phyloP scores from a whole-genome alignment of 2,113 vertebrate species.

The Myxocyprinus asiaticus region DNA sequence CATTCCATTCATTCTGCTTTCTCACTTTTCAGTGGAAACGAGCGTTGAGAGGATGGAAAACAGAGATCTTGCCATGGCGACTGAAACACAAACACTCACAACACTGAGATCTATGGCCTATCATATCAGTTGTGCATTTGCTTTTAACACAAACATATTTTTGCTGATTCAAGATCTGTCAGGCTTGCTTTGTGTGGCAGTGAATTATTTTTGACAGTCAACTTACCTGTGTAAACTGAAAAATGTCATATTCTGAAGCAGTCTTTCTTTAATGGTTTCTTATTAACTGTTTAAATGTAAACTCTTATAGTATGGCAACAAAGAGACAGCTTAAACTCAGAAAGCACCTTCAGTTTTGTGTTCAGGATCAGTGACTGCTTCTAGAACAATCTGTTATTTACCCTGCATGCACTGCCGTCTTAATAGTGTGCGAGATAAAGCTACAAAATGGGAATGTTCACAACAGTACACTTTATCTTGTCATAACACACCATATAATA shows the following conservation, averaged over 20 bases:
- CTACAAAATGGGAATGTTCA: background rate
- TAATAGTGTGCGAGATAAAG: background rate
- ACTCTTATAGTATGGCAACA: too few relatives aligned
- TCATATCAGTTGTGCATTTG: constrained; percentile 1
- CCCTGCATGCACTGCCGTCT: background rate
- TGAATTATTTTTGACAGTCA: constrained; percentile 12
- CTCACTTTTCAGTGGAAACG: constrained; percentile 36
- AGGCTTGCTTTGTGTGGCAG: constrained; percentile 1
- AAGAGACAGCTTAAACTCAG: too few relatives aligned
- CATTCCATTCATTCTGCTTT: constrained; percentile 49
- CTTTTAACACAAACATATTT: constrained; percentile 25
- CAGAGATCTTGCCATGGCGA: constrained; percentile 41
- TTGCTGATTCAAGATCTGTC: constrained; percentile 7
- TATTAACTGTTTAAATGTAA: too few relatives aligned
- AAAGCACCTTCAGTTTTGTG: too few relatives aligned
- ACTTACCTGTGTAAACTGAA: background rate
- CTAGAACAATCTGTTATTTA: too few relatives aligned
- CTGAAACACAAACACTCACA: constrained; percentile 42
- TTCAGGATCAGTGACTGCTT: too few relatives aligned
- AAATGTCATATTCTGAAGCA: background rate
- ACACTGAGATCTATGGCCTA: constrained; percentile 27
- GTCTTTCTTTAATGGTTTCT: background rate
- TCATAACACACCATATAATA: background rate
- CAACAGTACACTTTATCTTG: constrained; percentile 31
- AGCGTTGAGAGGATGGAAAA: background rate